Conservation (phyloP, 1,140 invertebrate genomes). For the Drosophila carrolli region DNA sequence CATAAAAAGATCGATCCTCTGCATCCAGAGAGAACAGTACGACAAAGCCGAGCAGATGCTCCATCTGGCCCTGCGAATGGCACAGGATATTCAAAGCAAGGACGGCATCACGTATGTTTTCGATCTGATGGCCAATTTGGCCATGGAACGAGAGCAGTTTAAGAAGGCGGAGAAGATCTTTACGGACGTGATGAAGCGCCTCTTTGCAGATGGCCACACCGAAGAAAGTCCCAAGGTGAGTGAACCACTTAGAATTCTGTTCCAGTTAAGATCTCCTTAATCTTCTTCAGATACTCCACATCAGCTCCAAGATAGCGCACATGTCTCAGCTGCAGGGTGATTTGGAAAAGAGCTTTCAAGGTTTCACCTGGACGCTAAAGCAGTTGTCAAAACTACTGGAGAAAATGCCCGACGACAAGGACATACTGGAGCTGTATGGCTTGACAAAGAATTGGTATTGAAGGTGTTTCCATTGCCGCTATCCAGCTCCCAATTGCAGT, state of each 20-base stretch:
- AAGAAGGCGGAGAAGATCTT: constrained; percentile 94
- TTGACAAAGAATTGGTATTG: constrained; percentile 90
- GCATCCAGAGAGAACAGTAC: constrained; percentile 90
- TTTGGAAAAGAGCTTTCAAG: constrained; percentile 88
- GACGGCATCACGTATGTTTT: constrained; percentile 94
- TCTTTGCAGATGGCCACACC: constrained; percentile 88
- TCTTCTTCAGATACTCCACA: constrained; percentile 68
- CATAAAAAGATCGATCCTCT: constrained; percentile 90
- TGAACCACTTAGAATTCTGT: constrained; percentile 41
- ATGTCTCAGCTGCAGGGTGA: constrained; percentile 87
- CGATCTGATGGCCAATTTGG: constrained; percentile 96
- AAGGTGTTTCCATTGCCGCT: constrained; percentile 49
- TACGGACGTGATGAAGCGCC: constrained; percentile 91
- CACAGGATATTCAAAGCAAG: constrained; percentile 91
- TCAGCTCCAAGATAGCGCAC: constrained; percentile 89
- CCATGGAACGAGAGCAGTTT: constrained; percentile 90
- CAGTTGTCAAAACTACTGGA: constrained; percentile 86
- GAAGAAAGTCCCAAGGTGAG: constrained; percentile 90
- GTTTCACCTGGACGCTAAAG: constrained; percentile 90
- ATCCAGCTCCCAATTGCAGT: not conserved
- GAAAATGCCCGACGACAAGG: constrained; percentile 63
- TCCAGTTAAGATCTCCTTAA: not conserved
- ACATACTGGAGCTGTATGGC: constrained; percentile 73
- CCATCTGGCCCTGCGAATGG: constrained; percentile 92
- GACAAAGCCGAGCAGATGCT: constrained; percentile 93